Base-by-base conservation (phyloP, 2,797 vertebrate species). In the Hipposideros larvatus region DNA sequence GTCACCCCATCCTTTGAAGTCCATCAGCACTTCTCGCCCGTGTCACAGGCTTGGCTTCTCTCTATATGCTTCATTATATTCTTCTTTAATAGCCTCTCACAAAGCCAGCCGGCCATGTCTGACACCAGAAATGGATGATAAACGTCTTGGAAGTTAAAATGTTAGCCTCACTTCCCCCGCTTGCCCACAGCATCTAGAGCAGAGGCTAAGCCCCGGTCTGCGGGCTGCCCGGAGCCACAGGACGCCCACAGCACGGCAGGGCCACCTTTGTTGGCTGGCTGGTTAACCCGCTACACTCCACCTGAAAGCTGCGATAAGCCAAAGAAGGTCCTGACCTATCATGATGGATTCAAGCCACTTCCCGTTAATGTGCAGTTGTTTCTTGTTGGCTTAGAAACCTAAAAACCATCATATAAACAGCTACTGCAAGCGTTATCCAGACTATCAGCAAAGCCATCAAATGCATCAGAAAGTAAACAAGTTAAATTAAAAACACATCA, bases 401-500 rank as follows among this genome's bases (percentile, higher is more conserved):
- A 0, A 28, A 75, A 73, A 43, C 71, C 68, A 15, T 85, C 73
- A 95, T 46, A 75, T 83, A 93, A 96, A 96, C 0, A 96, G 89
- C 68, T 95, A 94, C 73, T 91, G 80, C 95, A 95, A 83, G 97
- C 48, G 65, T 92, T 94, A 82, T 61, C 63, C 0, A 22, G 88
- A 96, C 93, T 0, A 11, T 93, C 83, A 94, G 59, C 77, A 98
- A 95, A 96, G 82, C 79, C 85, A 95, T 51, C 26, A 63, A 92
- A 98, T 83, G 82, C 14, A 97, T 74, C 93, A 96, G 65, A 93
- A 97, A 93, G 88, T 92, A 97, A 97, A 66, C 66, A 96, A 96
- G 75, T 85, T 93, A 97, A 95, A 97, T 82, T 88, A 97, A 97
- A 98, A 94, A 97, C 46, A 96, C 28, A 89, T 68, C 93, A 96